Conservation (phyloP, 2,888 invertebrate genomes). For the Drosophila kambysellisi region DNA sequence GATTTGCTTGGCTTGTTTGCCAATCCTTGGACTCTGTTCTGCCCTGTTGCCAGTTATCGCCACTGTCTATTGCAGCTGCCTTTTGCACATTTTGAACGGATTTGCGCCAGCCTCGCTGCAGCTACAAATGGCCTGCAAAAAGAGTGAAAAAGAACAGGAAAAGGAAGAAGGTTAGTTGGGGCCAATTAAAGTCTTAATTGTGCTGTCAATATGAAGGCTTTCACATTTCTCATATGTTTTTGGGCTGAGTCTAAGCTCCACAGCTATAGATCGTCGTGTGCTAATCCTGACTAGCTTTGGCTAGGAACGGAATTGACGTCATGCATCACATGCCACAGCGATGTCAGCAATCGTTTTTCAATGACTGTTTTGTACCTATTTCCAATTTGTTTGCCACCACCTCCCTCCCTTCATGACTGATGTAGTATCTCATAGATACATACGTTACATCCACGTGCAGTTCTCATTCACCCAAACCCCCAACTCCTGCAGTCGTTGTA, state of each 20-base stretch:
- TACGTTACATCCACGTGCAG: slow-evolving; percentile 24
- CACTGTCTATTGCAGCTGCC: slow-evolving; percentile 50
- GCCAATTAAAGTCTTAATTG: slow-evolving; percentile 72
- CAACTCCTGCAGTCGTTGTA: slow-evolving; percentile 44
- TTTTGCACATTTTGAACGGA: slow-evolving; percentile 44
- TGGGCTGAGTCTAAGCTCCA: slow-evolving; percentile 20
- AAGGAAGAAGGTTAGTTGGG: slow-evolving; percentile 27
- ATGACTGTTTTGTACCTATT: slow-evolving; percentile 72
- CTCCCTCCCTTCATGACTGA: slow-evolving; percentile 5
- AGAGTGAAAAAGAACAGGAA: slow-evolving; percentile 8
- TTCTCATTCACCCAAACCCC: slow-evolving; percentile 4
- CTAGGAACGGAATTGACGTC: slow-evolving; percentile 19
- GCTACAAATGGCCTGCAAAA: slow-evolving; percentile 37
- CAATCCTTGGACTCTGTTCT: slow-evolving; percentile 54
- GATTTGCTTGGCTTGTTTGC: slow-evolving; percentile 8
- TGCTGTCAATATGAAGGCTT: slow-evolving; percentile 58
- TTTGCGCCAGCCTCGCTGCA: slow-evolving; percentile 29
- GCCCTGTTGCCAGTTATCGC: slow-evolving; percentile 44
- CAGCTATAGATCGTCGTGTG: not conserved
- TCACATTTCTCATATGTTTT: slow-evolving; percentile 56
- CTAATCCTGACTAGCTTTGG: slow-evolving; percentile 42
- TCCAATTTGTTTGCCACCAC: slow-evolving; percentile 64
- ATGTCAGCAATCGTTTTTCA: slow-evolving; percentile 76
- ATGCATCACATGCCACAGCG: slow-evolving; percentile 60
- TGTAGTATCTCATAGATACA: slow-evolving; percentile 24